These are phyloP conservation scores for Euphydryas editha DNA, from an alignment of 2,888 invertebrate genomes.

Conservation along the genomic window DNA sequence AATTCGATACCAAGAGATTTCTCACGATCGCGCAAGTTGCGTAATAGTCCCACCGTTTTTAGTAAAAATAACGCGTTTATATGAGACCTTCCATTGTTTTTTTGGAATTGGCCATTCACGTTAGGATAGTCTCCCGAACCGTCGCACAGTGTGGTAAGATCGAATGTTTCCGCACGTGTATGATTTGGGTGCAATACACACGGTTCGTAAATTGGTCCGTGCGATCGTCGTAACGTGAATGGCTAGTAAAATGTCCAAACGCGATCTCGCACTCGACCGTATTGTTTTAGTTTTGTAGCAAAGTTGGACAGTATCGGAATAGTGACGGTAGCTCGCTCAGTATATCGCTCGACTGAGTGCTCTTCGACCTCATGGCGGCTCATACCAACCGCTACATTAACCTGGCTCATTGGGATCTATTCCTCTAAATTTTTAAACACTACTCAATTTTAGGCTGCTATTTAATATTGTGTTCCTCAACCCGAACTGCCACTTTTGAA, in stretches of 20 bases:
- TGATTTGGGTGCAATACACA: background rate
- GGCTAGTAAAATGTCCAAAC: background rate
- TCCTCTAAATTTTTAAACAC: background rate
- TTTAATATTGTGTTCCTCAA: too few species aligned
- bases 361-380: conserved; percentile 59
- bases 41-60: too few species aligned
- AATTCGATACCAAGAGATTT: too few species aligned
- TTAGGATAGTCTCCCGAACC: background rate
- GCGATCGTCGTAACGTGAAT: conserved; percentile 15
- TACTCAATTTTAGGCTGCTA: too few species aligned
- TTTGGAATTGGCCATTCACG: background rate
- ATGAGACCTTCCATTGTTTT: too few species aligned
- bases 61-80: too few species aligned
- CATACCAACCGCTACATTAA: conserved; percentile 43
- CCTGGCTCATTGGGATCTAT: conserved; percentile 45
- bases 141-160: too few species aligned
- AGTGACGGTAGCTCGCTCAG: conserved; percentile 18
- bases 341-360: conserved; percentile 48
- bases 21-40: too few species aligned
- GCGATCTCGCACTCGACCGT: conserved; percentile 9
- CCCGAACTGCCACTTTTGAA: too few species aligned
- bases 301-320: conserved; percentile 1
- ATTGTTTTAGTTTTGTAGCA: conserved; percentile 9
- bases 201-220: background rate
- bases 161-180: background rate